Percentiles rank a stretch among this genome's conserved stretches.
These are phyloP conservation scores for Macrosoma leucophasiata DNA, from an alignment of 2,888 invertebrate species.

Conservation along the genomic window DNA sequence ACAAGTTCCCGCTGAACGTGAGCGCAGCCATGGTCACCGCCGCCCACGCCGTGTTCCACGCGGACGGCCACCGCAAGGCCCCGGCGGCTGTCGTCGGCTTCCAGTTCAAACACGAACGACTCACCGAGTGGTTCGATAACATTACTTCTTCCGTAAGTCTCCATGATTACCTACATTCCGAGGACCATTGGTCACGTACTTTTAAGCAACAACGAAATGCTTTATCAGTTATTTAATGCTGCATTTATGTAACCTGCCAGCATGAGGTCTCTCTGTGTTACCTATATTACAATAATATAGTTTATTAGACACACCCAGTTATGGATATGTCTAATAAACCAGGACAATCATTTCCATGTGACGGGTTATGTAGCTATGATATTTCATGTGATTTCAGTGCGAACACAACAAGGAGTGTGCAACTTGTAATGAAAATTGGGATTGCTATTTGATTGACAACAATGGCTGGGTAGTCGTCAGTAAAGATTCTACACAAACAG, in stretches of 20 bases:
- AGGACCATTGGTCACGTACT: no score
- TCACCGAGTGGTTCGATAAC: conserved; percentile 85
- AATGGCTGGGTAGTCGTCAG: conserved; percentile 92
- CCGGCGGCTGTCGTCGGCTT: conserved; percentile 84
- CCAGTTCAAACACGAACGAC: conserved; percentile 86
- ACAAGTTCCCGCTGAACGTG: conserved; percentile 69
- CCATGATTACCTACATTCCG: no score
- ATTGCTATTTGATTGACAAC: conserved; percentile 91
- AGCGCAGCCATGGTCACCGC: conserved; percentile 87
- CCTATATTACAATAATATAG: no score
- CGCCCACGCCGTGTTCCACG: conserved; percentile 87
- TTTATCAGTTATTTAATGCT: no score
- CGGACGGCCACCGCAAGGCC: conserved; percentile 74
- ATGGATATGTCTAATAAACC: no score
- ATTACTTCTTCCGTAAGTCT: conserved; percentile 84
- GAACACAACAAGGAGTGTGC: conserved; percentile 65
- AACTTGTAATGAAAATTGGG: conserved; percentile 77
- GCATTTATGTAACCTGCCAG: no score
- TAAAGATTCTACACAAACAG: conserved; percentile 82
- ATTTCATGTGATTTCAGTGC: conserved; percentile 57
- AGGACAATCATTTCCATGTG: no score
- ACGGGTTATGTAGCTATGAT: no score
- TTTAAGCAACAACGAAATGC: no score
- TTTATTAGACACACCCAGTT: no score
- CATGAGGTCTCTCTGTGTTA: no score